These are phyloP conservation scores for Cetoscarus ocellatus DNA, from an alignment of 2,797 vertebrate species.

Conservation along the genomic window DNA sequence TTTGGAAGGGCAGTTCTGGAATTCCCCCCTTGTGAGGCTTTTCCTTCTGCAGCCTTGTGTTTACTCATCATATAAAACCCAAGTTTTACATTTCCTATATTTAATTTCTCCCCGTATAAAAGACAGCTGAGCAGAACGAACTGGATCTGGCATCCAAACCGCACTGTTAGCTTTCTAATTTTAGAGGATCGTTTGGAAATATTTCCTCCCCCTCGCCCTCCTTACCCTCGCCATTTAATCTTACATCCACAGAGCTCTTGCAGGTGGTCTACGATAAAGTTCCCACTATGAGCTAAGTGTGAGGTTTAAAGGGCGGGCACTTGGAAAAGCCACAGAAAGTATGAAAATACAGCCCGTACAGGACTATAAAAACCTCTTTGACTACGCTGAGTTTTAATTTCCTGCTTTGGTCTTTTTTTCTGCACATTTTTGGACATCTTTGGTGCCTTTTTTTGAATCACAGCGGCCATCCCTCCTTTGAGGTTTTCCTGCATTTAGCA, in stretches of 20 bases:
- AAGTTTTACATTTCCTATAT: slow-evolving; percentile 55
- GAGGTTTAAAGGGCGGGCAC: slow-evolving; percentile 41
- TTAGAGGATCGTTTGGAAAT: slow-evolving; percentile 42
- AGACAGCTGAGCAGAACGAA: slow-evolving; percentile 20
- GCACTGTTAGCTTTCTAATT: slow-evolving; percentile 31
- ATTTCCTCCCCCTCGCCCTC: slow-evolving; percentile 9
- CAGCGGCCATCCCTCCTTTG: not conserved
- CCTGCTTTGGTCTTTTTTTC: not conserved
- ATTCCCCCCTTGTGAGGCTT: not conserved
- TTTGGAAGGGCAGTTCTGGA: slow-evolving; percentile 33
- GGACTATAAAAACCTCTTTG: slow-evolving; percentile 23
- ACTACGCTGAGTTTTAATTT: slow-evolving; percentile 25
- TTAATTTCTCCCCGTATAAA: slow-evolving; percentile 43
- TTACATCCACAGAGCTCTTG: slow-evolving; percentile 19
- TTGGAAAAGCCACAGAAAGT: slow-evolving; percentile 36
- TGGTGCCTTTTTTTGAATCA: not conserved
- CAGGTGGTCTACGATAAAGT: slow-evolving; percentile 50
- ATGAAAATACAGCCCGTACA: slow-evolving; percentile 22
- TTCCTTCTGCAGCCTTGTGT: slow-evolving; percentile 9
- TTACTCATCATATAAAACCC: slow-evolving; percentile 38
- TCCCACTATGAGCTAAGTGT: slow-evolving; percentile 43
- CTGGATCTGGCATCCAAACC: slow-evolving; percentile 9
- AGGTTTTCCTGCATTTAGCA: not conserved
- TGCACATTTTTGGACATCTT: not conserved
- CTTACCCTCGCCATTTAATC: slow-evolving; percentile 13